Evolutionary conservation across 2,113 vertebrate genomes (phyloP).

Genomic region (Clarias batrachus): DNA sequence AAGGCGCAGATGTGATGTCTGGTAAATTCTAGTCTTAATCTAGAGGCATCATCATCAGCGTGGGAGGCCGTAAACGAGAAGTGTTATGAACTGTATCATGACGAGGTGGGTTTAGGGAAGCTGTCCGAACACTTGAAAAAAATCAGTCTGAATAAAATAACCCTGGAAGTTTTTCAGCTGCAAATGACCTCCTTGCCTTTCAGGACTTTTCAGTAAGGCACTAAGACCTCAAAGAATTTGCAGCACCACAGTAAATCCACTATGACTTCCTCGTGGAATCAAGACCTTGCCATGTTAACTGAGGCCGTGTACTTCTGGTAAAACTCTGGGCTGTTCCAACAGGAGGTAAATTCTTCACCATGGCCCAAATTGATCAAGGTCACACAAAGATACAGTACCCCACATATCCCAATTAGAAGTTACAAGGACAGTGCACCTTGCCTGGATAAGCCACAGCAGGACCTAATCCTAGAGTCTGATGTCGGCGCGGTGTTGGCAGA

Average conservation of each 20-base stretch:
- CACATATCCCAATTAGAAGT: not conserved
- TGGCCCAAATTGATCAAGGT: not conserved
- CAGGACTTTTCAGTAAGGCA: not conserved
- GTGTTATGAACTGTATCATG: not conserved
- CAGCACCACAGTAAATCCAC: not conserved
- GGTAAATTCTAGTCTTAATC: slow-evolving; percentile 9
- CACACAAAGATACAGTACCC: not conserved
- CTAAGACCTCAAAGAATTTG: not conserved
- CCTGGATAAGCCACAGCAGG: not conserved
- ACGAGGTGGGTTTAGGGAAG: not conserved
- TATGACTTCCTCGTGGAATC: not conserved
- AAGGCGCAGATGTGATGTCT: not conserved
- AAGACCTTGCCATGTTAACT: not conserved
- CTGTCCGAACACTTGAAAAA: not conserved
- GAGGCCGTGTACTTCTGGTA: not conserved
- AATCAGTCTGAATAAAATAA: not conserved
- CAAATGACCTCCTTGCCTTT: not conserved
- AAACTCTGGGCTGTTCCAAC: not conserved
- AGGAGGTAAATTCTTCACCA: not conserved
- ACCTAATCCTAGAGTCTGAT: too few species aligned
- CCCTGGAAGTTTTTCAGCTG: not conserved
- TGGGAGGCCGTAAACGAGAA: not conserved
- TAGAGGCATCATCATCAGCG: not conserved
- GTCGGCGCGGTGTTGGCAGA: not conserved
- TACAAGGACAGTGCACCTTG: not conserved